Evolutionary conservation across 1,140 invertebrate species (phyloP), one percentile per base, ranked within the genome.

Genomic region (Drosophila murphyi): DNA sequence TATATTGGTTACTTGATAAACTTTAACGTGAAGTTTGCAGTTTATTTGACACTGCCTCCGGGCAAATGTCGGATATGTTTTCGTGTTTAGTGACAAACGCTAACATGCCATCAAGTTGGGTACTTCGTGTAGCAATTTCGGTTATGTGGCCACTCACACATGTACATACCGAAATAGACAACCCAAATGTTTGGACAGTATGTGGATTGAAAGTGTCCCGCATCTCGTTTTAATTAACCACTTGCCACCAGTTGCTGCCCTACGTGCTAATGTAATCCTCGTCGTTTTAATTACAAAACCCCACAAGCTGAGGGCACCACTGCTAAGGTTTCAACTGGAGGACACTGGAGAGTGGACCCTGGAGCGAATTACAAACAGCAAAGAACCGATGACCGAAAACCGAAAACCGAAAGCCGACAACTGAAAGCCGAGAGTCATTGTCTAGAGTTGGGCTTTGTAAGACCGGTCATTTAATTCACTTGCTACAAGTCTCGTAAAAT

Each of bases 271-370:
- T 83, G 85, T 83, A 89, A 89, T 78, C 80, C 85, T 59, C 54
- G 80, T 81, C 78, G 69, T 73, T 89, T 89, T 89, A 89, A 89
- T 89, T 89, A 85, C 80, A 68, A 85, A 81, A 89, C 71, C 81
- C 85, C 75, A 83, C 78, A 81, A 76, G 65, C 71, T 68, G 63
- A 31, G 45, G 64, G 57, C 52, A 71, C 67, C 67, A 68, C 48
- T 43, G 41, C 12, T 52, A 29, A 48, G 10, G 50, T 12, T 55
- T 71, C 67, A 81, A 86, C 75, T 72, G 78, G 54, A 32, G 39
- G 54, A 37, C 32, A 35, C 8, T 56, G 52, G 6, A 65, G 6
- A 3, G 48, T 5, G 47, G 10, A 20, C 20, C 0, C 20, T 20
- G 20, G 20, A 20, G 20, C 20, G 20, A 20, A 20, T 20, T 20